A percentile compares a stretch with the other conserved stretches of the same genome.
These are phyloP conservation scores for Dioctria rufipes DNA, from an alignment of 2,888 invertebrate genomes.

Conservation along the genomic window DNA sequence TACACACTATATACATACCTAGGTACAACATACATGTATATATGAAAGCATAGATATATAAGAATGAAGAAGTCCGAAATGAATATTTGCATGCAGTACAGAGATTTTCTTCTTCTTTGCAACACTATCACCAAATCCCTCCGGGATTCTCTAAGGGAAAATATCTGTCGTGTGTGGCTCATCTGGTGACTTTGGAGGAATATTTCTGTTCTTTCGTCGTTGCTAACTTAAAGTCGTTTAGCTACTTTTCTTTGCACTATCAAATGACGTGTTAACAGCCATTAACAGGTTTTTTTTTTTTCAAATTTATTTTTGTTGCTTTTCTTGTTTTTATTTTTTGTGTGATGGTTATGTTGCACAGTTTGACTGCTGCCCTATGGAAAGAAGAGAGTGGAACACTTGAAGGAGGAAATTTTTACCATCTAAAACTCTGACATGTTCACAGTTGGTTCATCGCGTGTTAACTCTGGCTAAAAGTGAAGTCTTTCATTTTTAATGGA, in stretches of 20 bases:
- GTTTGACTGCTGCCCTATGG: conserved; percentile 19
- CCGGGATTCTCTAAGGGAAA: background rate
- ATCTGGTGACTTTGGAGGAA: conserved; percentile 24
- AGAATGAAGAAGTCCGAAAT: background rate
- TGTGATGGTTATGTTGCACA: background rate
- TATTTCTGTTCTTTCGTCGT: background rate
- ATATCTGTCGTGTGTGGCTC: conserved; percentile 18
- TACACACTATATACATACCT: too few relatives aligned
- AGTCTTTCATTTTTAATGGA: conserved; percentile 41
- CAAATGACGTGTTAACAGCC: conserved; percentile 60
- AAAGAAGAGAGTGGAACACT: background rate
- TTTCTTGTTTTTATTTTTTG: background rate
- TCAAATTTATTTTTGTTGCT: background rate
- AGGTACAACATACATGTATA: too few relatives aligned
- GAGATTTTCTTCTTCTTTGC: conserved; percentile 13
- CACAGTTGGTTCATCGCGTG: conserved; percentile 46
- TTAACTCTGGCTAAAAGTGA: conserved; percentile 23
- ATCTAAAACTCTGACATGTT: conserved; percentile 23
- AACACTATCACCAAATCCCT: conserved; percentile 1
- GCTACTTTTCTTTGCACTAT: conserved; percentile 56
- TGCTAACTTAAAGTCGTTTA: conserved; percentile 42
- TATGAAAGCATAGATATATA: too few relatives aligned
- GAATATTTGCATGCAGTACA: conserved; percentile 42
- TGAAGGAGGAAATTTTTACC: conserved; percentile 18
- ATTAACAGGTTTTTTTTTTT: conserved; percentile 56